A percentile compares a stretch with the other conserved stretches of the same genome.
phyloP scores from a whole-genome alignment of 1,140 invertebrate genomes.

The Octopus bimaculoides region DNA sequence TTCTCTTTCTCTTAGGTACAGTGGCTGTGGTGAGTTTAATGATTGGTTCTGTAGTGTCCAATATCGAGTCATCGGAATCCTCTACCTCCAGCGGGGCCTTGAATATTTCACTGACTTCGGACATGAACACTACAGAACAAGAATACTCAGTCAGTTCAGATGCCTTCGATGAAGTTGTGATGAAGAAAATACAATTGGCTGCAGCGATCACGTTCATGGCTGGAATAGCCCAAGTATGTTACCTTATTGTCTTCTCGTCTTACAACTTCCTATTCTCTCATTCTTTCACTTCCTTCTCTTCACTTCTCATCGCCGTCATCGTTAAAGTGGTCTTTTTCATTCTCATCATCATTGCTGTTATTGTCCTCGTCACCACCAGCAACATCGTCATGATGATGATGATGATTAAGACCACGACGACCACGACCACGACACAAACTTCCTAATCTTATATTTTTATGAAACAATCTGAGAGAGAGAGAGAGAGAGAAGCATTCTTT shows the following conservation, averaged over 20 bases:
- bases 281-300: no score
- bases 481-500: no score
- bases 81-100: constrained; percentile 9
- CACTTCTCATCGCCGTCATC: no score
- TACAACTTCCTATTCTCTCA: no score
- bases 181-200: constrained; percentile 38
- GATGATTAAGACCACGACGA: no score
- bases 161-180: constrained; percentile 19
- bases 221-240: constrained; percentile 41
- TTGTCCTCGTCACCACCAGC: no score
- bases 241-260: neutral
- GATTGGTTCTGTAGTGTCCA: constrained; percentile 41
- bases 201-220: constrained; percentile 39
- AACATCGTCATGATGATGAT: no score
- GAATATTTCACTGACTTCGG: neutral
- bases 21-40: constrained; percentile 49
- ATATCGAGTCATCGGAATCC: neutral
- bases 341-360: no score
- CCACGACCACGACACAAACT: no score
- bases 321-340: no score
- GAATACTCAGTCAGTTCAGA: neutral
- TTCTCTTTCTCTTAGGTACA: constrained; percentile 34
- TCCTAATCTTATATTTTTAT: no score
- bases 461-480: no score
- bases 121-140: neutral